Evolutionary conservation across 2,797 vertebrate species (phyloP), one percentile per base, ranked within the genome.

Genomic region (Melopsittacus undulatus): DNA sequence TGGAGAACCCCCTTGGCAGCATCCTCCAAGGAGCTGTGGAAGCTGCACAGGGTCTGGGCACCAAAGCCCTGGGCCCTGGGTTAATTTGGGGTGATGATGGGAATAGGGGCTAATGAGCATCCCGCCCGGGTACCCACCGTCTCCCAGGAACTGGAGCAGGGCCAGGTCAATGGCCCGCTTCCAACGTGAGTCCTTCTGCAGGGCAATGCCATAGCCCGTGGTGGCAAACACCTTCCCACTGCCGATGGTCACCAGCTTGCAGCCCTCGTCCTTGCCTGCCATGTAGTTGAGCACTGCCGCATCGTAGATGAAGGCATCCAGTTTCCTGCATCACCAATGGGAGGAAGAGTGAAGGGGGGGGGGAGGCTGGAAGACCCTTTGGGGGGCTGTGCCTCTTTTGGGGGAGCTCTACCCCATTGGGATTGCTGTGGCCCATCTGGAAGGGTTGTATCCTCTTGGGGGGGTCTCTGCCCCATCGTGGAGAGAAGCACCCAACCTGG

Each of bases 261-360:
- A 99, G 81, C 99, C 99, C 93, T 99, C 99, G 0, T 99, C 99
- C 95, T 99, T 99, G 81, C 99, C 99, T 0, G 99, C 99, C 99
- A 99, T 99, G 98, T 99, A 99, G 98, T 99, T 99, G 94, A 99
- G 98, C 94, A 99, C 99, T 0, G 99, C 99, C 0, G 99, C 99
- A 0, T 99, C 99, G 0, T 99, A 99, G 98, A 99, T 99, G 97
- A 99, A 99, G 93, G 99, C 99, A 0, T 99, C 99, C 97, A 99
- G 98, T 97, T 99, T 99, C 98, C 99, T 99, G 97, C 79, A 56
- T 78, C 95, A 9, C 75, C 83, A 15, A 30, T 2, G 8, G 87
- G 57, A 91, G 52, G 64, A 89, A 93, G 72, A 17, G 69, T 87
- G 48, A 89, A 69, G 30, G 30, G 6, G 3, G 19, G 24, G 26